Evolutionary conservation across 2,797 vertebrate species (phyloP).

Genomic region (Diceros bicornis): DNA sequence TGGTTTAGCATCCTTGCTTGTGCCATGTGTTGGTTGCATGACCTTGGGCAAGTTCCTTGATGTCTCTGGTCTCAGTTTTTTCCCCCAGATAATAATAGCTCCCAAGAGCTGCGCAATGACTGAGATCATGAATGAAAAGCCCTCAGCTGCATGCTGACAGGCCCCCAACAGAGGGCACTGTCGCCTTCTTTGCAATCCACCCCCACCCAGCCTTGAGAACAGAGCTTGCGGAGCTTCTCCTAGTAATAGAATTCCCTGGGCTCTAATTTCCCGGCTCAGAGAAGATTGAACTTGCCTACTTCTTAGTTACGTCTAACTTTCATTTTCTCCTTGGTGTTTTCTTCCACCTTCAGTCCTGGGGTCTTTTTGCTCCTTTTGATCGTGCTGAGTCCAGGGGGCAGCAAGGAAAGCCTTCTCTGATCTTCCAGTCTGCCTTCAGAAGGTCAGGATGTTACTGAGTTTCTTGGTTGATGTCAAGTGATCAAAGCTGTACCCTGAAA

Average conservation of each 20-base stretch:
- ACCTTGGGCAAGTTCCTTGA: neutral
- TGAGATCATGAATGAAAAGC: constrained; percentile 2
- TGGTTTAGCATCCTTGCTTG: neutral
- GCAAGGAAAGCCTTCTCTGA: neutral
- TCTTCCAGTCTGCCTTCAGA: neutral
- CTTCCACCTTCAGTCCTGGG: neutral
- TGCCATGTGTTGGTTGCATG: neutral
- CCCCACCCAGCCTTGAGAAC: neutral
- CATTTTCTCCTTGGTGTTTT: neutral
- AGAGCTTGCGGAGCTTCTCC: neutral
- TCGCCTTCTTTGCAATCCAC: neutral
- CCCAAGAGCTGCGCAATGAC: neutral
- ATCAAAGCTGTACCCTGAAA: constrained; percentile 1
- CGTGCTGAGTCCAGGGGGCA: neutral
- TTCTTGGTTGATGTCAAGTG: constrained; percentile 22
- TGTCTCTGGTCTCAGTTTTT: neutral
- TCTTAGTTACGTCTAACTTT: constrained; percentile 11
- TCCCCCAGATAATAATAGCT: neutral
- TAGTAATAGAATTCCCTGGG: constrained; percentile 54
- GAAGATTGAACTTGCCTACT: neutral
- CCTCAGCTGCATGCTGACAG: neutral
- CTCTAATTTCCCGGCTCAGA: constrained; percentile 56
- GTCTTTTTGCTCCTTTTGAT: neutral
- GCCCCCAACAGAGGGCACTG: constrained; percentile 43
- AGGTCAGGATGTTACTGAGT: neutral